These are phyloP conservation scores for Alviniconcha marisindica DNA, from an alignment of 1,140 invertebrate species.

Conservation along the genomic window DNA sequence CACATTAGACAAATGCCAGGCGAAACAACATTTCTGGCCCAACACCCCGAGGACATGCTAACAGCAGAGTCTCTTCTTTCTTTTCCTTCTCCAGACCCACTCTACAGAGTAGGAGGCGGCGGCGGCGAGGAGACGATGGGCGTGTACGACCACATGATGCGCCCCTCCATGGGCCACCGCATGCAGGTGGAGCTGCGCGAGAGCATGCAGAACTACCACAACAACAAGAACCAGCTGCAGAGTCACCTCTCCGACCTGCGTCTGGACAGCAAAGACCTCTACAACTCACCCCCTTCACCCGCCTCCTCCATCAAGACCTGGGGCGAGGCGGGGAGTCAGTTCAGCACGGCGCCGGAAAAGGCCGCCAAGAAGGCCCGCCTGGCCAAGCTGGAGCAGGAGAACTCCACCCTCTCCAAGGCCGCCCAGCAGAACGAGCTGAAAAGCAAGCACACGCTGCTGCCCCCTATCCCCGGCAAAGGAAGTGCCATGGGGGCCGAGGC, in stretches of 20 bases:
- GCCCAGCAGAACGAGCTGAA: not conserved
- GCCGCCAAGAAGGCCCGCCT: not conserved
- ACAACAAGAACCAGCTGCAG: not conserved
- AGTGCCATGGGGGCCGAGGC: too few species aligned
- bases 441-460: not conserved
- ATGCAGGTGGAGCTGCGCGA: constrained; percentile 25
- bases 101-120: too few species aligned
- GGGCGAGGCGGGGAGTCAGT: not conserved
- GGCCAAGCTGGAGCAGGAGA: constrained; percentile 9
- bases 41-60: too few species aligned
- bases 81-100: too few species aligned
- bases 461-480: not conserved
- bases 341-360: constrained; percentile 13
- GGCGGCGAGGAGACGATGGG: not conserved
- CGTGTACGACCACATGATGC: constrained; percentile 19
- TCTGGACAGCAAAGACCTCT: not conserved
- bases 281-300: constrained; percentile 10
- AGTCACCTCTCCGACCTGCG: not conserved
- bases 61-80: too few species aligned
- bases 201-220: constrained; percentile 6
- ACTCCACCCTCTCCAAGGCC: not conserved
- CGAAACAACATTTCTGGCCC: too few species aligned
- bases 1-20: too few species aligned
- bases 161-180: constrained; percentile 12
- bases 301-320: not conserved